Evolutionary conservation across 2,113 vertebrate species (phyloP).

Genomic region (Rallus limicola): DNA sequence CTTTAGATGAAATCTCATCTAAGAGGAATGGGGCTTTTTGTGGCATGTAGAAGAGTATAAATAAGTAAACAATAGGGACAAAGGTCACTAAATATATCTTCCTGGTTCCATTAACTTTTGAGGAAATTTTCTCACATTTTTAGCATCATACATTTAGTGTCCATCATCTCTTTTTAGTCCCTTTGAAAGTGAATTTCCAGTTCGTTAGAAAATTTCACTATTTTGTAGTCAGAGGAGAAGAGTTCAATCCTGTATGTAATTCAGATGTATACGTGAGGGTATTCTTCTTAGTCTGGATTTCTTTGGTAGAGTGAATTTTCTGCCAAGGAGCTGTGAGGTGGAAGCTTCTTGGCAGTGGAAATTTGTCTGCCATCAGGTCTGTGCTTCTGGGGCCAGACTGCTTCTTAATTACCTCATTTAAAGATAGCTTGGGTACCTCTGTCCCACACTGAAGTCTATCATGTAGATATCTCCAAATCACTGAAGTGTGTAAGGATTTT

Average conservation of each 20-base stretch:
- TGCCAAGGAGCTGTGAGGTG: background rate
- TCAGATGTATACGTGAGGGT: background rate
- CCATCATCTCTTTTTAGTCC: background rate
- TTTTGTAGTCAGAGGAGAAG: background rate
- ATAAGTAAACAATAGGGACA: background rate
- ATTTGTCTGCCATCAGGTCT: constrained; percentile 18
- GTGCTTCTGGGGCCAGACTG: constrained; percentile 26
- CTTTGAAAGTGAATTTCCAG: background rate
- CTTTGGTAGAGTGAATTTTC: background rate
- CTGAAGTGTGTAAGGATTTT: background rate
- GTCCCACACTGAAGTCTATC: background rate
- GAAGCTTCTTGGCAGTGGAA: background rate
- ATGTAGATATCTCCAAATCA: background rate
- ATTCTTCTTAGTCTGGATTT: background rate
- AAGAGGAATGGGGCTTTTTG: background rate
- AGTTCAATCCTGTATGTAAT: background rate
- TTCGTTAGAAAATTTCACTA: background rate
- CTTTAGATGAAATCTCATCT: background rate
- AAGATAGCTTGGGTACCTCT: background rate
- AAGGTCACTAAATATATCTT: background rate
- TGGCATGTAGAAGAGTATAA: background rate
- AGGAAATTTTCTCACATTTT: background rate
- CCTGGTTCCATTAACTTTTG: background rate
- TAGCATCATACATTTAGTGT: background rate
- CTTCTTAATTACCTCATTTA: constrained; percentile 5